phyloP scores from a whole-genome alignment of 2,797 vertebrate species.

The Gallinago stenura region DNA sequence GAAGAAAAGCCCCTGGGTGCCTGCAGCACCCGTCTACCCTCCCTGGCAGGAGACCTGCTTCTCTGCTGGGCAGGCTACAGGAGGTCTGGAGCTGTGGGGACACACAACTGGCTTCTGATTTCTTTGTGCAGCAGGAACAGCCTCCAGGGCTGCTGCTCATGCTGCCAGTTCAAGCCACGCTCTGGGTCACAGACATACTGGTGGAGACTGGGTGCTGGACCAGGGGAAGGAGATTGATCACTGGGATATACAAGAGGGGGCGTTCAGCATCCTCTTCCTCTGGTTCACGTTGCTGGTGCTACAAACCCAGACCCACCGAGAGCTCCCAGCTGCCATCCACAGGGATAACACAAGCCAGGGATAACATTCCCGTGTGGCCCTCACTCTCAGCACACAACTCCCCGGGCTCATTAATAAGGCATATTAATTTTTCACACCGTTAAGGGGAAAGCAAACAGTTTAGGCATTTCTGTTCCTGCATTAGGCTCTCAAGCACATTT shows the following conservation, averaged over 20 bases:
- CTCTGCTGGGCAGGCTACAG: neutral
- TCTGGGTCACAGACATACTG: rapidly evolving
- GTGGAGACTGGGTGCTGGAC: neutral
- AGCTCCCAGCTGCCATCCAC: neutral
- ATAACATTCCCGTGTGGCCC: neutral
- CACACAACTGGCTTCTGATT: rapidly evolving
- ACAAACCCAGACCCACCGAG: neutral
- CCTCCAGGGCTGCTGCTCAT: neutral
- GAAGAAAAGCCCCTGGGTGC: neutral
- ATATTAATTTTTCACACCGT: conserved; percentile 46
- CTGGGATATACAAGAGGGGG: neutral
- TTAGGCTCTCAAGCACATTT: conserved; percentile 16
- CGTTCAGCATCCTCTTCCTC: neutral
- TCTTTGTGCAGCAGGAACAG: neutral
- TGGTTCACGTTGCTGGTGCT: rapidly evolving
- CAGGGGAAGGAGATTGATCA: neutral
- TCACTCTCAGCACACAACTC: neutral
- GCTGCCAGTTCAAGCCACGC: rapidly evolving
- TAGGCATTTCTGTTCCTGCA: conserved; percentile 30
- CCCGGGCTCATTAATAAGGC: neutral
- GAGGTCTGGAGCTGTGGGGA: no score
- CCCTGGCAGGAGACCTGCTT: neutral
- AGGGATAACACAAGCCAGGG: neutral
- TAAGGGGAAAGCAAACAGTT: conserved; percentile 54
- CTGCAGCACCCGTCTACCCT: neutral